A percentile compares a stretch with the other conserved stretches of the same genome.
These are phyloP conservation scores for Lepidonotus clava DNA, from an alignment of 2,888 invertebrate species.

Conservation along the genomic window DNA sequence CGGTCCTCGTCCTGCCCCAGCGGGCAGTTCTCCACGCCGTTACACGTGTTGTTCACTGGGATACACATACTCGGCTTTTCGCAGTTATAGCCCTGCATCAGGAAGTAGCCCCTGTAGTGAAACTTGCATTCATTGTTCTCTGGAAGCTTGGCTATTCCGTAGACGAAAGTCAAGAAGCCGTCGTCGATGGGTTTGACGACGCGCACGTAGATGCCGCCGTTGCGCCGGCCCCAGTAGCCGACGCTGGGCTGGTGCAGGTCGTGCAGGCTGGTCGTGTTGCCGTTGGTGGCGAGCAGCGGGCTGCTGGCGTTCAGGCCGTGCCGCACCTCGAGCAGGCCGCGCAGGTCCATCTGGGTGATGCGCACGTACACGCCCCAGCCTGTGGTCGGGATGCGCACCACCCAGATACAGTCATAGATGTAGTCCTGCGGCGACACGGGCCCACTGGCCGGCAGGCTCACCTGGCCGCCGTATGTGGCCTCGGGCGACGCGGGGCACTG, in stretches of 20 bases:
- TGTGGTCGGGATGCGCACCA: neutral
- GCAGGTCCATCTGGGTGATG: slow-evolving; percentile 5
- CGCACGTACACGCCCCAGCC: slow-evolving; percentile 29
- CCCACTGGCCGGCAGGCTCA: neutral
- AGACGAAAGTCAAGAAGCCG: slow-evolving; percentile 33
- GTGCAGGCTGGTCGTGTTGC: neutral
- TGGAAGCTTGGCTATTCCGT: slow-evolving; percentile 1
- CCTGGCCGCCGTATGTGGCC: slow-evolving; percentile 32
- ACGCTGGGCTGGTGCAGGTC: neutral
- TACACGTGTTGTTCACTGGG: slow-evolving; percentile 30
- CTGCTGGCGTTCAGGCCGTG: slow-evolving; percentile 5
- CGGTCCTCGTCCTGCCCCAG: neutral
- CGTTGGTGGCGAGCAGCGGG: neutral
- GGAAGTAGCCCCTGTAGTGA: neutral
- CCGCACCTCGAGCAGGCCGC: neutral
- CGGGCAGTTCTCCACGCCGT: slow-evolving; percentile 37
- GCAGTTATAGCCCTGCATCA: slow-evolving; percentile 22
- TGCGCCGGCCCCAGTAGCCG: slow-evolving; percentile 18
- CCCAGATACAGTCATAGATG: slow-evolving; percentile 42
- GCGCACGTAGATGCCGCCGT: slow-evolving; percentile 21
- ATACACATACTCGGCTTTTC: slow-evolving; percentile 10
- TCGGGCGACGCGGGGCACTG: slow-evolving; percentile 23
- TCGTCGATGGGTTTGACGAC: slow-evolving; percentile 39
- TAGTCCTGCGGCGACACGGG: slow-evolving; percentile 11
- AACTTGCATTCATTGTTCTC: slow-evolving; percentile 22